These are phyloP conservation scores for Drosophila robusta DNA, from an alignment of 2,888 invertebrate species.

Conservation along the genomic window DNA sequence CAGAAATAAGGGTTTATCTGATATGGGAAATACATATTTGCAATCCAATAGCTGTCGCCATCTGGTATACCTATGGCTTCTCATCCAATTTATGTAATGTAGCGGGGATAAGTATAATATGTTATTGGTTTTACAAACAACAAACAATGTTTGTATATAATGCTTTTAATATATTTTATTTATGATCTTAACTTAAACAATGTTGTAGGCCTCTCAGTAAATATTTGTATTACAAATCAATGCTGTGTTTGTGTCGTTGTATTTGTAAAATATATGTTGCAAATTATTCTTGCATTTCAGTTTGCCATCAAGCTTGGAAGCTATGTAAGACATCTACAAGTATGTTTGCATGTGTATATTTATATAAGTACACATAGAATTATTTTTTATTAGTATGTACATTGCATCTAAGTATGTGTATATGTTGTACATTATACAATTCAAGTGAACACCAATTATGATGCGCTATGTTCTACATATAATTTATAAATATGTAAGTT, in stretches of 20 bases:
- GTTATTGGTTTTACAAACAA: not conserved
- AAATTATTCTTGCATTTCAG: conserved; percentile 16
- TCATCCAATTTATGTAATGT: not conserved
- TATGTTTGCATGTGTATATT: conserved; percentile 14
- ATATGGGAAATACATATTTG: not conserved
- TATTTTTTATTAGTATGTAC: conserved; percentile 16
- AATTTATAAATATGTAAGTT: conserved; percentile 25
- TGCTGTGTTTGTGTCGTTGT: conserved; percentile 18
- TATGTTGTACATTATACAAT: conserved; percentile 7
- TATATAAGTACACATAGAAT: conserved; percentile 14
- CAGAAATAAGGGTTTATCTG: conserved; percentile 1
- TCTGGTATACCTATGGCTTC: not conserved
- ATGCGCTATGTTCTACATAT: conserved; percentile 7
- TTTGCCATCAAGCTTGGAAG: conserved; percentile 18
- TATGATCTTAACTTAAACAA: conserved; percentile 22
- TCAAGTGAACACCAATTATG: conserved; percentile 20
- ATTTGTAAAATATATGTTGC: conserved; percentile 17
- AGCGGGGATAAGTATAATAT: not conserved
- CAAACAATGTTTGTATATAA: conserved; percentile 1
- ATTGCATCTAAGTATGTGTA: conserved; percentile 11
- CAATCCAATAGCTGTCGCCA: not conserved
- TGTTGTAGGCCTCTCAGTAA: conserved; percentile 17
- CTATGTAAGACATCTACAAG: conserved; percentile 10
- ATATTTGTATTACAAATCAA: conserved; percentile 25
- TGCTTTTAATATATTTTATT: not conserved